Conservation (phyloP, 1,140 invertebrate species). For the Hycleus phaleratus region DNA sequence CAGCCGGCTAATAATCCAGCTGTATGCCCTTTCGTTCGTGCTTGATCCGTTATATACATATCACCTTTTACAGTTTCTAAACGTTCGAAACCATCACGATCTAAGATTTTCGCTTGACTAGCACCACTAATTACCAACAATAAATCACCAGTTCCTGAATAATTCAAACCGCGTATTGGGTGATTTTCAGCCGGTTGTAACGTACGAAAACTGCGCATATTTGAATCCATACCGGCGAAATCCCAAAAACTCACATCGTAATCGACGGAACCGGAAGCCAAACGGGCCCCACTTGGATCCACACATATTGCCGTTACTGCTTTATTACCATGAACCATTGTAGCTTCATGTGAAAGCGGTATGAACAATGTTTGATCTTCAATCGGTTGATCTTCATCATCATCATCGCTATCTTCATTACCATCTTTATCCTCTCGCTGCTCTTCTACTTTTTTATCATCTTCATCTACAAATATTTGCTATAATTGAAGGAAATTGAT, state of each 20-base stretch:
- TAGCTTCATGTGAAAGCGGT: constrained; percentile 72
- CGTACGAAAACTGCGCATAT: constrained; percentile 83
- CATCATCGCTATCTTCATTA: constrained; percentile 40
- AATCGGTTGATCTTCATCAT: constrained; percentile 46
- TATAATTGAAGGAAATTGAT: neutral
- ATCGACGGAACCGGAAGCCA: constrained; percentile 86
- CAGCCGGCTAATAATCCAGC: constrained; percentile 83
- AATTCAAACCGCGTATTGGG: constrained; percentile 84
- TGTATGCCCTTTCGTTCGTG: constrained; percentile 91
- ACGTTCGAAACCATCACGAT: constrained; percentile 93
- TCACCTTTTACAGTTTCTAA: constrained; percentile 95
- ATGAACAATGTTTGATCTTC: constrained; percentile 52
- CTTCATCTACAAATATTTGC: constrained; percentile 5
- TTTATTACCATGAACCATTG: constrained; percentile 78
- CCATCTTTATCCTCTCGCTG: neutral
- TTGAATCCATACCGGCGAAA: constrained; percentile 95
- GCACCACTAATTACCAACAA: constrained; percentile 92
- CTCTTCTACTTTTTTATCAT: neutral
- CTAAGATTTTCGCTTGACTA: constrained; percentile 87
- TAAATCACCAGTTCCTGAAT: constrained; percentile 88
- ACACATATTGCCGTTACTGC: constrained; percentile 80
- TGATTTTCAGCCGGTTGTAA: constrained; percentile 92
- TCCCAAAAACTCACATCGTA: constrained; percentile 97
- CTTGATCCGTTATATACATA: constrained; percentile 93
- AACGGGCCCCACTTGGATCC: constrained; percentile 85